Conservation (phyloP, 1,140 invertebrate species). For the Mycetomoellerius zeteki region DNA sequence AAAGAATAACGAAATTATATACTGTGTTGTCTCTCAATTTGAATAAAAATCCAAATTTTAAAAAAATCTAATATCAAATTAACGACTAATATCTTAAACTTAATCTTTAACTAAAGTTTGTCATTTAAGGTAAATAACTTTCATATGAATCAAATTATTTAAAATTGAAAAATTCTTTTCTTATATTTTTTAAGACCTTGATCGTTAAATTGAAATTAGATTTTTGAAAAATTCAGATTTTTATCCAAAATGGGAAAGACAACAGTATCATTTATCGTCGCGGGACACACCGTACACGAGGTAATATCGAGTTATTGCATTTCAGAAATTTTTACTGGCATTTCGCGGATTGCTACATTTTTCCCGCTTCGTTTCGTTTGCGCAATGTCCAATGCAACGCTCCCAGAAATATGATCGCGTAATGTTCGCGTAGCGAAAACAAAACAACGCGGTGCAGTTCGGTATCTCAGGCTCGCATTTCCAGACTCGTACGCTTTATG, state of each 20-base stretch:
- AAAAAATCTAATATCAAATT: neutral
- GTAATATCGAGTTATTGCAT: neutral
- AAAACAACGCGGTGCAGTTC: neutral
- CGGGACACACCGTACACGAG: neutral
- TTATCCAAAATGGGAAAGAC: neutral
- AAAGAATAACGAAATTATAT: neutral
- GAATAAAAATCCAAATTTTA: neutral
- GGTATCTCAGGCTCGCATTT: neutral
- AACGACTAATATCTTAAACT: neutral
- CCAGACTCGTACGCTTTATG: neutral
- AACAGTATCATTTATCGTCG: neutral
- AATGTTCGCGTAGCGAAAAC: conserved; percentile 20
- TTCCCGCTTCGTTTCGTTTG: conserved; percentile 23
- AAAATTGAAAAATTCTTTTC: no score
- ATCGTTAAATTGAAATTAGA: neutral
- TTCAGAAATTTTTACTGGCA: conserved; percentile 26
- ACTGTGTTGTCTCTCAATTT: neutral
- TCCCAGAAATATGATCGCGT: conserved; percentile 20
- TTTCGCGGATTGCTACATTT: conserved; percentile 38
- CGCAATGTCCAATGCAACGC: conserved; percentile 22
- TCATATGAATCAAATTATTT: no score
- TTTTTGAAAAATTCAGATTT: neutral
- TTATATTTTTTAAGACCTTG: neutral
- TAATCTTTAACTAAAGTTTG: no score
- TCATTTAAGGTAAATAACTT: no score